These are phyloP conservation scores for Micromussa lordhowensis DNA, from an alignment of 92 coral and sea anemone genomes.

Conservation along the genomic window DNA sequence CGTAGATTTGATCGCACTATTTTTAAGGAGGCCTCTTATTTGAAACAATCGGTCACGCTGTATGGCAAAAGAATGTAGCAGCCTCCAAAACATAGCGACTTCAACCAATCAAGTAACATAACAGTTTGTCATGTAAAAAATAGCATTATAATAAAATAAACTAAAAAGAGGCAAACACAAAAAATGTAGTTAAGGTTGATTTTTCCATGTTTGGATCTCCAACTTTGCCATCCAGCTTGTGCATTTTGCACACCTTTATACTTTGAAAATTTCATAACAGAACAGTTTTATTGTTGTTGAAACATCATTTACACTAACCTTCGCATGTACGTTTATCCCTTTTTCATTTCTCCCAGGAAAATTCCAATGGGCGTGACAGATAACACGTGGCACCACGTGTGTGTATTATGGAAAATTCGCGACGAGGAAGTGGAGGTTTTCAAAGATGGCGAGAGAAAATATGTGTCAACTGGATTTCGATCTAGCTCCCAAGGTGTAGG, in stretches of 20 bases:
- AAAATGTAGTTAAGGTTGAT: no score
- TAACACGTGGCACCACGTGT: constrained; percentile 49
- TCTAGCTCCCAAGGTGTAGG: background rate
- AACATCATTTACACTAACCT: no score
- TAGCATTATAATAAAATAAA: no score
- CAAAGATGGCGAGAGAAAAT: constrained; percentile 29
- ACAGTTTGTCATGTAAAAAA: no score
- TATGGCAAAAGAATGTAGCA: no score
- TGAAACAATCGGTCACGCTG: no score
- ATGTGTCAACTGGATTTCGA: background rate
- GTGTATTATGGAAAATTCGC: constrained; percentile 2
- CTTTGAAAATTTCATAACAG: background rate
- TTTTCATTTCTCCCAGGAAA: background rate
- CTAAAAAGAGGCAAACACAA: no score
- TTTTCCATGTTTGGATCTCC: no score
- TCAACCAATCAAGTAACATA: no score
- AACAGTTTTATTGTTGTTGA: background rate
- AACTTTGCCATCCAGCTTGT: no score
- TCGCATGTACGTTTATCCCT: background rate
- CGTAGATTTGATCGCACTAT: background rate
- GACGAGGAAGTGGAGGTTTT: constrained; percentile 16
- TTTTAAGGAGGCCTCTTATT: background rate
- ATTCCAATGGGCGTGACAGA: constrained; percentile 7
- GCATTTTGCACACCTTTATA: no score
- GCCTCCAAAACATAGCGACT: no score